Evolutionary conservation across 2,888 invertebrate genomes (phyloP), one percentile per base, ranked within the genome.

Genomic region (Epinotia demarniana): DNA sequence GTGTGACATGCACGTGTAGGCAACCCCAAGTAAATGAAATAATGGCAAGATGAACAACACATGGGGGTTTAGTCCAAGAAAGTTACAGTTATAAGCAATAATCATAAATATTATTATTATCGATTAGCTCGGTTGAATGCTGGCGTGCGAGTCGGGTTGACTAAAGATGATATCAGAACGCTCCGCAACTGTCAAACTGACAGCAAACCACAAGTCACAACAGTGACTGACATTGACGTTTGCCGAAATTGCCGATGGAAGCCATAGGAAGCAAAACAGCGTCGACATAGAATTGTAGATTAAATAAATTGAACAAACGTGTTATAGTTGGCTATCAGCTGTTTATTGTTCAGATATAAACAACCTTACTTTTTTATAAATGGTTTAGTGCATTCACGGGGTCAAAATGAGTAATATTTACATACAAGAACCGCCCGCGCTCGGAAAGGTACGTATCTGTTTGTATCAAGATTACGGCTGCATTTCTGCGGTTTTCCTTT

Each of bases 401-500:
- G 2, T 23, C 43, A 88, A 78, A 79, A 99, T 99, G 99, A 99
- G 99, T 95, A 99, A 97, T 84, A 98, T 99, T 89, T 99, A 99
- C 86, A 98, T 99, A 84, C 98, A 98, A 88, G 99, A 99, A 92
- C 99, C 99, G 13, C 98, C 98, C 12, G 98, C 99, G 0, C 95
- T 96, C 63, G 99, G 99, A 82, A 99, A 99, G 95, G 99, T 98
- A 95, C 89, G 82, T 81, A 72, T 18, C 5, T 46, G 61, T 73
- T 70, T 62, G 39, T 49, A 67, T 55, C n/a, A 13, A 19, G 11
- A 49, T n/a, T 16, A 43, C 18, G 6, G 11, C 0, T 2, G 1
- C n/a, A 39, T 57, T 68, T 57, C 18, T 16, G 8, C 16, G 6
- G 6, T 57, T n/a, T 67, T 43, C 18, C 8, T 18, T 13, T 11